These are phyloP conservation scores for Deroplatys truncata DNA, from an alignment of 2,888 invertebrate genomes.

Conservation along the genomic window DNA sequence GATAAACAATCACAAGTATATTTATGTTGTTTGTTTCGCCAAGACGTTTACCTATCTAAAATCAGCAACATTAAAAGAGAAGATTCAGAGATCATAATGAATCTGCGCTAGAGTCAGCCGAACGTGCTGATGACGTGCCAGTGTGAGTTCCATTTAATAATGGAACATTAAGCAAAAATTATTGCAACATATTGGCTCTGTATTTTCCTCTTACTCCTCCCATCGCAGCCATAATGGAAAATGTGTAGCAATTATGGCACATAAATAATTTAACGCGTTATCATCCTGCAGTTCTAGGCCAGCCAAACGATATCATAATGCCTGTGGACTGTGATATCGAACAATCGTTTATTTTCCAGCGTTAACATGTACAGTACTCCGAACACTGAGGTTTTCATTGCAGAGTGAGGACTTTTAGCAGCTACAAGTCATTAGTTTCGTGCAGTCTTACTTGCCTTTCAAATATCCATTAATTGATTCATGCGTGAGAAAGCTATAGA, in stretches of 20 bases:
- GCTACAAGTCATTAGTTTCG: no score
- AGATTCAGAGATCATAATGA: neutral
- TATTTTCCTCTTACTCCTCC: neutral
- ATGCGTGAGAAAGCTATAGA: no score
- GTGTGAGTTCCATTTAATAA: neutral
- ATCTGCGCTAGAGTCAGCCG: neutral
- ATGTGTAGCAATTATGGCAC: neutral
- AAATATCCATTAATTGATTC: no score
- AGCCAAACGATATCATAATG: neutral
- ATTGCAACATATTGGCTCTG: neutral
- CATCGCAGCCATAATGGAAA: neutral
- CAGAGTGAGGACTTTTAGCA: no score
- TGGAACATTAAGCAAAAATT: neutral
- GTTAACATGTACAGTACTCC: no score
- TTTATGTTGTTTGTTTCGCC: no score
- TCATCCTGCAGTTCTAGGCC: neutral
- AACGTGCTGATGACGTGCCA: neutral
- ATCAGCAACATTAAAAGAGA: no score
- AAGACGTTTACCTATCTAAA: no score
- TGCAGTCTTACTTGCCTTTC: no score
- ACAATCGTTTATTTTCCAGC: neutral
- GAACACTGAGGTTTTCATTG: neutral
- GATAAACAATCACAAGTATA: no score
- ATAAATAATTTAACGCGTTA: neutral
- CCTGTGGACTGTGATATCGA: neutral